A percentile compares a stretch with the other conserved stretches of the same genome.
These are phyloP conservation scores for Hyles lineata DNA, from an alignment of 2,888 invertebrate genomes.

Conservation along the genomic window DNA sequence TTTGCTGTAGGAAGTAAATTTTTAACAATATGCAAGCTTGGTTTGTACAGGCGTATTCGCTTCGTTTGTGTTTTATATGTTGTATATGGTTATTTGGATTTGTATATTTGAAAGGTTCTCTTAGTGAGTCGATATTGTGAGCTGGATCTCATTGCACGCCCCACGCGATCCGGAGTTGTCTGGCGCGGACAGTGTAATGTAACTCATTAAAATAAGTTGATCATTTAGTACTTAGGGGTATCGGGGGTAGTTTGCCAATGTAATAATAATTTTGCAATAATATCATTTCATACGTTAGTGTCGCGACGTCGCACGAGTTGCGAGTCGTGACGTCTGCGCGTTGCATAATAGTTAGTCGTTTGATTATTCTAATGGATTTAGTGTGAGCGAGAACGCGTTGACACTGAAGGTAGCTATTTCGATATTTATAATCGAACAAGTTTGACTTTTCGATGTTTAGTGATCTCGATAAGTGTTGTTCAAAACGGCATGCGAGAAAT, in stretches of 20 bases:
- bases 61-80: background rate
- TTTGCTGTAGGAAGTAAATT: constrained; percentile 13
- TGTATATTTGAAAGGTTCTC: constrained; percentile 6
- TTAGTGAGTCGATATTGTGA: background rate
- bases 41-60: background rate
- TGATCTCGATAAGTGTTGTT: constrained; percentile 17
- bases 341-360: constrained; percentile 64
- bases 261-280: constrained; percentile 66
- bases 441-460: constrained; percentile 35
- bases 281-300: constrained; percentile 51
- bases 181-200: constrained; percentile 4
- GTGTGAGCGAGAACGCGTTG: constrained; percentile 44
- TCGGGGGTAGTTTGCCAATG: constrained; percentile 61
- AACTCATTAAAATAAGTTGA: constrained; percentile 59
- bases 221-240: constrained; percentile 76
- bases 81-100: constrained; percentile 9
- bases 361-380: constrained; percentile 52
- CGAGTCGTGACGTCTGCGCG: constrained; percentile 45
- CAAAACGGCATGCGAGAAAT: constrained; percentile 9
- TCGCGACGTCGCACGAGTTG: constrained; percentile 38
- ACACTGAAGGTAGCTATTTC: constrained; percentile 36
- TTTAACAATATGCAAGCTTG: background rate
- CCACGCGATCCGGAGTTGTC: background rate
- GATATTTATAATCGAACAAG: constrained; percentile 29
- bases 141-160: constrained; percentile 20